Conservation (phyloP, 2,113 vertebrate species). For the Oreochromis tanganicae region DNA sequence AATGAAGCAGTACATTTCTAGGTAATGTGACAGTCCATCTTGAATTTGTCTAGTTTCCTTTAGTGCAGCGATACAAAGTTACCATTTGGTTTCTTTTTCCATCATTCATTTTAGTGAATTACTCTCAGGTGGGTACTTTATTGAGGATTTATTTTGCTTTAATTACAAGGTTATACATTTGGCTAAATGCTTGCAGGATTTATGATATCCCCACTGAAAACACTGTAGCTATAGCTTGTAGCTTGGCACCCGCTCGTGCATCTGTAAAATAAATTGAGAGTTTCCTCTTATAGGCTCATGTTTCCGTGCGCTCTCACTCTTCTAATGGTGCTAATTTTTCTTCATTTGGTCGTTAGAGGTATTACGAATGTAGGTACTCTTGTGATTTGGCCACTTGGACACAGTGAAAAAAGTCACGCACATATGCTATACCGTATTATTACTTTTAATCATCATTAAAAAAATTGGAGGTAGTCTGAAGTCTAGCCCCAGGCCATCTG, state of each 20-base stretch:
- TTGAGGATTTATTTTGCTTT: constrained; percentile 60
- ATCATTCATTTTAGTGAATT: constrained; percentile 40
- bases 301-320: constrained; percentile 28
- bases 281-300: constrained; percentile 44
- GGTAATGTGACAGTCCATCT: background rate
- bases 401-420: background rate
- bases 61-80: background rate
- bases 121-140: constrained; percentile 24
- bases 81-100: constrained; percentile 16
- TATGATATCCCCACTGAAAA: constrained; percentile 28
- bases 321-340: constrained; percentile 44
- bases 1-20: constrained; percentile 16
- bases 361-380: constrained; percentile 4
- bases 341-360: constrained; percentile 16
- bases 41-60: constrained; percentile 15
- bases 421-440: background rate
- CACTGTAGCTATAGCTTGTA: constrained; percentile 26
- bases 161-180: constrained; percentile 55
- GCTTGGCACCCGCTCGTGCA: constrained; percentile 10
- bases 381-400: background rate
- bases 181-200: constrained; percentile 38
- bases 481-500: background rate
- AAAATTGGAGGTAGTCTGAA: background rate
- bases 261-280: constrained; percentile 36
- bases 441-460: background rate